Conservation (phyloP, 1,140 invertebrate species). For the Propsilocerus akamusi region DNA sequence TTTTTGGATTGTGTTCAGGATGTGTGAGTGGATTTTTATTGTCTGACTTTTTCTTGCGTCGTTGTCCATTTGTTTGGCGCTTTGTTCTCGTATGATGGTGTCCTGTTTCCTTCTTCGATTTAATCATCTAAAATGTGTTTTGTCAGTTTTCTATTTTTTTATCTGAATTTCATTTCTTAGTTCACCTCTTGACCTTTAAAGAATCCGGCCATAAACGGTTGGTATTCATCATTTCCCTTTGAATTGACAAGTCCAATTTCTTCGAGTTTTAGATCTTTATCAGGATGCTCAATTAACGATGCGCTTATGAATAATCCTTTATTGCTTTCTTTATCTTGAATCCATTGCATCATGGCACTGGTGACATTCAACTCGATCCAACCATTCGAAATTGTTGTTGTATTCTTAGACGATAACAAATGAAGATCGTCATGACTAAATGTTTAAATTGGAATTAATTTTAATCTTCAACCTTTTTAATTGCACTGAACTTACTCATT, state of each 20-base stretch:
- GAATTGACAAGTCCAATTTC: constrained; percentile 65
- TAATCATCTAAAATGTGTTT: not conserved
- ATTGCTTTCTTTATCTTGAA: constrained; percentile 57
- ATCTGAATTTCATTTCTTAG: constrained; percentile 26
- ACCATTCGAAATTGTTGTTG: constrained; percentile 36
- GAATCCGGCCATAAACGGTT: constrained; percentile 78
- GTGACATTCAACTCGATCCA: constrained; percentile 65
- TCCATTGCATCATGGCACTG: constrained; percentile 51
- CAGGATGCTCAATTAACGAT: constrained; percentile 35
- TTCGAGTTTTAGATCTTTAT: constrained; percentile 59
- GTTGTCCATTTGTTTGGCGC: constrained; percentile 10
- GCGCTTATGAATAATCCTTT: constrained; percentile 77
- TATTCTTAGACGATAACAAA: constrained; percentile 29
- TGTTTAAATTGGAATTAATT: not conserved
- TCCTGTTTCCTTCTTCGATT: constrained; percentile 11
- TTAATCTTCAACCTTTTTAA: constrained; percentile 7
- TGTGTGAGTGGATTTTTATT: constrained; percentile 16
- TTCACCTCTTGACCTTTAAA: constrained; percentile 41
- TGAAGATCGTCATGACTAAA: constrained; percentile 10
- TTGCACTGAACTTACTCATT: constrained; percentile 27
- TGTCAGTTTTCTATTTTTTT: constrained; percentile 28
- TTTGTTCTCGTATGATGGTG: constrained; percentile 15
- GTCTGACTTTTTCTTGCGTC: constrained; percentile 17
- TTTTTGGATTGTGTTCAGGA: constrained; percentile 28
- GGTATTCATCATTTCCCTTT: constrained; percentile 56